These are phyloP conservation scores for Ochotona princeps DNA, from an alignment of 2,113 vertebrate genomes.

Conservation along the genomic window DNA sequence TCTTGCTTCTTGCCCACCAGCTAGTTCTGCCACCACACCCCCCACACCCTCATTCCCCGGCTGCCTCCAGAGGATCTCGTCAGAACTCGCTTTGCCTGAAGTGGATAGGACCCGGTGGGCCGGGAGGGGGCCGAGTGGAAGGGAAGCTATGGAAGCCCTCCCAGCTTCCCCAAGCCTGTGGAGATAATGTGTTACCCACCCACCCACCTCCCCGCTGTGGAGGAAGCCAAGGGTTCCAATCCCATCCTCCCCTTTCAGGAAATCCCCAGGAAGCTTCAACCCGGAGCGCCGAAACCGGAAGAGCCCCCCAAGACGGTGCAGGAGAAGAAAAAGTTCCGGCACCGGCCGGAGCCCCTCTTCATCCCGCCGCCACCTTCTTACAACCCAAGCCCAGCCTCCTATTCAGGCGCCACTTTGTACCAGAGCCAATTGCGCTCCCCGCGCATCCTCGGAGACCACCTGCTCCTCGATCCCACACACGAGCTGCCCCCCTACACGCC, in stretches of 20 bases:
- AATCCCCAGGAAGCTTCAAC: conserved; percentile 82
- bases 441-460: conserved; percentile 85
- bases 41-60: background rate
- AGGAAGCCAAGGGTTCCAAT: background rate
- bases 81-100: background rate
- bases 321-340: conserved; percentile 90
- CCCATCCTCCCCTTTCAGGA: conserved; percentile 81
- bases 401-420: conserved; percentile 89
- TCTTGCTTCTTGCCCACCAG: conserved; percentile 69
- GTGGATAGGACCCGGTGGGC: background rate
- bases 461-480: conserved; percentile 83
- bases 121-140: background rate
- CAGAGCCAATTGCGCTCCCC: conserved; percentile 92
- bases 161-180: background rate
- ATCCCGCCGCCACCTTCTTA: conserved; percentile 90
- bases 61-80: conserved; percentile 59
- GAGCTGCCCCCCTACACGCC: conserved; percentile 91
- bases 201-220: background rate
- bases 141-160: too few relatives aligned
- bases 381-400: conserved; percentile 80
- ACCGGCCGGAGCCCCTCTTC: conserved; percentile 90
- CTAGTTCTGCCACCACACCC: background rate
- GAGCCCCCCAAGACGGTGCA: conserved; percentile 82
- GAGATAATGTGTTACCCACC: background rate
- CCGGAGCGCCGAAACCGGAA: conserved; percentile 79